Conservation (phyloP, 2,113 vertebrate genomes). For the Himantopus leucocephalus region DNA sequence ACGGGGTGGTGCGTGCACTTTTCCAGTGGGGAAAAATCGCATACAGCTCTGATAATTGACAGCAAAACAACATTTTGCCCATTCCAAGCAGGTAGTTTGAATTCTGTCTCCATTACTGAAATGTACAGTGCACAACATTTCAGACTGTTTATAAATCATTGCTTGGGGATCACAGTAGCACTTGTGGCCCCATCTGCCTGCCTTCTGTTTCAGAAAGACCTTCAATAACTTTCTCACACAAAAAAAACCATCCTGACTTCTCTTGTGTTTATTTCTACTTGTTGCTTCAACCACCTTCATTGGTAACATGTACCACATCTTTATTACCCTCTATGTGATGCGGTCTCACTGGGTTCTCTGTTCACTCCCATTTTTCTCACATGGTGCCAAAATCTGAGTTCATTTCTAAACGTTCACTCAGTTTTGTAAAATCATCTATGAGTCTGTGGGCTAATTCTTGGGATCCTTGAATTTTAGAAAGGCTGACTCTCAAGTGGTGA, state of each 20-base stretch:
- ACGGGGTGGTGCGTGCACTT: neutral
- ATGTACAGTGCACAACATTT: neutral
- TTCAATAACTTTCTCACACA: neutral
- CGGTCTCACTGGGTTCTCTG: accelerated
- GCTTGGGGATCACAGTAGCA: neutral
- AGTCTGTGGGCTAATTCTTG: neutral
- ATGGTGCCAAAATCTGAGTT: neutral
- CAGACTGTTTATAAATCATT: neutral
- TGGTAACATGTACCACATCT: neutral
- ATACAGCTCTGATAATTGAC: neutral
- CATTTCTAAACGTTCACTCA: neutral
- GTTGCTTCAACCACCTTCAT: neutral
- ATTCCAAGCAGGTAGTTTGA: neutral
- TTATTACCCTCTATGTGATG: neutral
- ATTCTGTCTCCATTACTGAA: neutral
- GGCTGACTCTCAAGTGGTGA: neutral
- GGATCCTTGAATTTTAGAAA: neutral
- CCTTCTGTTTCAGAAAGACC: neutral
- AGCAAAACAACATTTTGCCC: neutral
- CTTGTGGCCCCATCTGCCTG: neutral
- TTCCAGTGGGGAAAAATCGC: neutral
- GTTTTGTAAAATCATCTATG: neutral
- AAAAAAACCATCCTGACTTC: neutral
- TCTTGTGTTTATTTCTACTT: neutral
- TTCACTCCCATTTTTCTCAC: neutral